phyloP scores from a whole-genome alignment of 2,113 vertebrate genomes.

The Phaethon lepturus region DNA sequence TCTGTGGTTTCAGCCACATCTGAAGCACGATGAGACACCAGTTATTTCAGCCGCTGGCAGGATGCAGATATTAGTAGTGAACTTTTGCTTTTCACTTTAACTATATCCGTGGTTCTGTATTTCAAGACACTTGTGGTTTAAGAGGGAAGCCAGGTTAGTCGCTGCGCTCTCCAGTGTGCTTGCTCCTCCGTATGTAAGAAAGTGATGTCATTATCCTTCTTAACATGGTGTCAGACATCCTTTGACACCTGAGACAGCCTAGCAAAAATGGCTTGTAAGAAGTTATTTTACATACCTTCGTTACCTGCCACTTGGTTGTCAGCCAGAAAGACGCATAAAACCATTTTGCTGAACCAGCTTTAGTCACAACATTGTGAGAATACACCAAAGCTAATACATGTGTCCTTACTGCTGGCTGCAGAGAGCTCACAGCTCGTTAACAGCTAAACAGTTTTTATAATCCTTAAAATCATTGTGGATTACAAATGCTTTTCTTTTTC shows the following conservation, averaged over 20 bases:
- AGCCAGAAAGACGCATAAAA: neutral
- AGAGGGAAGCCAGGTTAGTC: neutral
- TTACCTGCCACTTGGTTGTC: neutral
- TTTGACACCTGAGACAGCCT: neutral
- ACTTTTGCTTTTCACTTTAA: neutral
- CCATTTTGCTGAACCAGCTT: neutral
- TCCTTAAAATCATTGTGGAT: slow-evolving; percentile 19
- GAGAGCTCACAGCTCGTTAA: neutral
- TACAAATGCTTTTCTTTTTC: neutral
- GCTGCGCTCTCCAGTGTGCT: neutral
- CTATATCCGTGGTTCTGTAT: neutral
- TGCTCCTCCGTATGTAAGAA: fast-evolving
- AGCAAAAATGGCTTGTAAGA: fast-evolving
- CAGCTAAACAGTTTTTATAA: neutral
- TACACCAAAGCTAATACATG: fast-evolving
- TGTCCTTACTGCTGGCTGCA: neutral
- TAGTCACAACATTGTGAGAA: neutral
- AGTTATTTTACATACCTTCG: neutral
- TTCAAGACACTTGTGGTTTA: neutral
- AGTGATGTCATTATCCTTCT: neutral
- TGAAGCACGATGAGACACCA: neutral
- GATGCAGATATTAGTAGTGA: neutral
- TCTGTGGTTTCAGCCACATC: neutral
- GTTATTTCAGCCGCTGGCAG: neutral
- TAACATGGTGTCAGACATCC: neutral